A percentile compares a stretch with the other conserved stretches of the same genome.
phyloP scores from a whole-genome alignment of 2,888 invertebrate genomes.

The Empis livida region DNA sequence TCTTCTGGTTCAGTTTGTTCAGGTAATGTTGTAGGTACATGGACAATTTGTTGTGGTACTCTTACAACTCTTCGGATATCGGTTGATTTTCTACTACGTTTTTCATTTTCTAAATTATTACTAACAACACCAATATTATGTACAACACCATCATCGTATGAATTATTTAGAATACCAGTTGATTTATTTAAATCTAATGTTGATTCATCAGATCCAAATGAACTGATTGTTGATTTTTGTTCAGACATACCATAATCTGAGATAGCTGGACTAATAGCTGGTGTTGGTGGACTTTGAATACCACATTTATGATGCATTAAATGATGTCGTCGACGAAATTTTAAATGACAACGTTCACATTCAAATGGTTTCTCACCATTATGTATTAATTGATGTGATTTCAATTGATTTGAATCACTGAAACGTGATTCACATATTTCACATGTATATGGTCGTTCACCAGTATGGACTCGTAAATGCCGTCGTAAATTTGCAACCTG shows the following conservation, averaged over 20 bases:
- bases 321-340: slow-evolving; percentile 77
- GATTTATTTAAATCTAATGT: slow-evolving; percentile 34
- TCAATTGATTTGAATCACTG: slow-evolving; percentile 84
- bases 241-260: slow-evolving; percentile 20
- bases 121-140: slow-evolving; percentile 3
- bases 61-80: slow-evolving; percentile 42
- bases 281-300: slow-evolving; percentile 30
- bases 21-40: slow-evolving; percentile 39
- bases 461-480: slow-evolving; percentile 82
- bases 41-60: slow-evolving; percentile 32
- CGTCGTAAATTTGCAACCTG: slow-evolving; percentile 85
- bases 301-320: slow-evolving; percentile 74
- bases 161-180: not conserved
- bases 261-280: slow-evolving; percentile 20
- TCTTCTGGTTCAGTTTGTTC: slow-evolving; percentile 90
- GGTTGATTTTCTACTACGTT: slow-evolving; percentile 36
- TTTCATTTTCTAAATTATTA: slow-evolving; percentile 22
- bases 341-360: slow-evolving; percentile 63
- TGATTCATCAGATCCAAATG: slow-evolving; percentile 31
- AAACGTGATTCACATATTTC: slow-evolving; percentile 74
- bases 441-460: slow-evolving; percentile 80
- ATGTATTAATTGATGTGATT: slow-evolving; percentile 79
- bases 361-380: slow-evolving; percentile 82
- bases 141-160: too few species aligned
- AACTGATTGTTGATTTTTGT: slow-evolving; percentile 29